Evolutionary conservation across 2,113 vertebrate species (phyloP).

Genomic region (Campylomormyrus tamandua): DNA sequence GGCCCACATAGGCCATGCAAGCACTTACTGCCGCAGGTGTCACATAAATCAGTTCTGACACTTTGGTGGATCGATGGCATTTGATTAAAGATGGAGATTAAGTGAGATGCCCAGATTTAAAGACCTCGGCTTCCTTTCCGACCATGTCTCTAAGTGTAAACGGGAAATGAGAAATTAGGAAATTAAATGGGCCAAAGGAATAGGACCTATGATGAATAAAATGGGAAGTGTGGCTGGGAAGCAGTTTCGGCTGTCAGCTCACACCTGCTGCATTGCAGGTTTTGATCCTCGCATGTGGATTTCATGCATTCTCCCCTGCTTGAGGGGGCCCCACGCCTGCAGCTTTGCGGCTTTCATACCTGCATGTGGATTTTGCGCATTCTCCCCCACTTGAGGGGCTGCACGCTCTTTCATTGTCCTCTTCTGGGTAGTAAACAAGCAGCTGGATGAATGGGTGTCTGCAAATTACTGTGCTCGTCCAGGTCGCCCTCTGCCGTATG

Average conservation of each 20-base stretch:
- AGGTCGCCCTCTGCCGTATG: not conserved
- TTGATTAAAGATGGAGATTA: constrained; percentile 11
- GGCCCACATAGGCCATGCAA: not conserved
- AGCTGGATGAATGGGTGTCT: not conserved
- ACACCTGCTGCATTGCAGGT: not conserved
- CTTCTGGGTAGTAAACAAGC: not conserved
- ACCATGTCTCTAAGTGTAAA: not conserved
- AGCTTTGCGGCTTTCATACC: not conserved
- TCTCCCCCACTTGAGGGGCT: no score
- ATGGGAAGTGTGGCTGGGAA: not conserved
- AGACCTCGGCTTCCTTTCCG: not conserved
- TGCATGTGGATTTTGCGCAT: no score
- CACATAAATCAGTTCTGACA: not conserved
- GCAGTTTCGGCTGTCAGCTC: not conserved
- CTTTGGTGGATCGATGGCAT: not conserved
- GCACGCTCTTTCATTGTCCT: not conserved
- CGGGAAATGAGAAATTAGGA: not conserved
- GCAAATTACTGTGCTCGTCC: not conserved
- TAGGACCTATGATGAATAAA: not conserved
- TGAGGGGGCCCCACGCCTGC: no score
- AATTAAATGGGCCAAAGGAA: not conserved
- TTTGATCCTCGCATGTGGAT: not conserved
- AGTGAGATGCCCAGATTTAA: not conserved
- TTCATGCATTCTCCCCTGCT: not conserved
- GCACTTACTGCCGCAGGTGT: not conserved